Evolutionary conservation across 2,113 vertebrate genomes (phyloP).

Genomic region (Myxocyprinus asiaticus): DNA sequence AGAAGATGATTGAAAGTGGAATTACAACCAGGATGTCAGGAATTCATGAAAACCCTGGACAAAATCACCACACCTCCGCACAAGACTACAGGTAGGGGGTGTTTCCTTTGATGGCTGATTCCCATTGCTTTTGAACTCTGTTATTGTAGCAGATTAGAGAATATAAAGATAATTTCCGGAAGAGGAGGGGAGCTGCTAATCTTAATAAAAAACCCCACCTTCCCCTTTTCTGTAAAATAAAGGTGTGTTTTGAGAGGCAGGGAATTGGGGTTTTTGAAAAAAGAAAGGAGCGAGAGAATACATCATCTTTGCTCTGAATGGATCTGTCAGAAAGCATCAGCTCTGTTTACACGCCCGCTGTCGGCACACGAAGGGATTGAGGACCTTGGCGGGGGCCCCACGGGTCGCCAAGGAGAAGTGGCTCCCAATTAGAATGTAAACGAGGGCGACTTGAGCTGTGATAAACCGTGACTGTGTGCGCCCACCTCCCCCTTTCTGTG

Average conservation of each 20-base stretch:
- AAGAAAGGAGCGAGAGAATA: constrained; percentile 65
- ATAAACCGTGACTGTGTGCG: constrained; percentile 37
- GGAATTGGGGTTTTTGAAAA: constrained; percentile 19
- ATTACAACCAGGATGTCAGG: constrained; percentile 87
- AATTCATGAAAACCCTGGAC: constrained; percentile 82
- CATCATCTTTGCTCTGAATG: constrained; percentile 89
- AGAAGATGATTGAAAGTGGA: constrained; percentile 94
- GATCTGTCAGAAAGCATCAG: constrained; percentile 94
- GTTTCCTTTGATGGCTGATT: neutral
- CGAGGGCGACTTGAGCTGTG: constrained; percentile 12
- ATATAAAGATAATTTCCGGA: constrained; percentile 1
- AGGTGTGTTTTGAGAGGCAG: constrained; percentile 33
- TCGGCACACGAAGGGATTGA: constrained; percentile 69
- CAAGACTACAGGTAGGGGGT: constrained; percentile 92
- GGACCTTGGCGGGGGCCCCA: constrained; percentile 66
- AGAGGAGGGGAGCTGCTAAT: neutral
- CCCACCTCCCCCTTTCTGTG: constrained; percentile 20
- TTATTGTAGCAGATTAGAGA: constrained; percentile 20
- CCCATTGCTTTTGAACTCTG: constrained; percentile 10
- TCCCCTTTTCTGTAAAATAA: constrained; percentile 35
- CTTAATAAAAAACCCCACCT: constrained; percentile 15
- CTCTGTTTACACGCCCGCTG: constrained; percentile 91
- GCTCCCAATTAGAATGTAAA: constrained; percentile 81
- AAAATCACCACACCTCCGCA: constrained; percentile 74
- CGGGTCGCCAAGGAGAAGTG: constrained; percentile 80